A percentile compares a stretch with the other conserved stretches of the same genome.
These are phyloP conservation scores for Campopleginae sp. DNA, from an alignment of 2,888 invertebrate genomes.

Conservation along the genomic window DNA sequence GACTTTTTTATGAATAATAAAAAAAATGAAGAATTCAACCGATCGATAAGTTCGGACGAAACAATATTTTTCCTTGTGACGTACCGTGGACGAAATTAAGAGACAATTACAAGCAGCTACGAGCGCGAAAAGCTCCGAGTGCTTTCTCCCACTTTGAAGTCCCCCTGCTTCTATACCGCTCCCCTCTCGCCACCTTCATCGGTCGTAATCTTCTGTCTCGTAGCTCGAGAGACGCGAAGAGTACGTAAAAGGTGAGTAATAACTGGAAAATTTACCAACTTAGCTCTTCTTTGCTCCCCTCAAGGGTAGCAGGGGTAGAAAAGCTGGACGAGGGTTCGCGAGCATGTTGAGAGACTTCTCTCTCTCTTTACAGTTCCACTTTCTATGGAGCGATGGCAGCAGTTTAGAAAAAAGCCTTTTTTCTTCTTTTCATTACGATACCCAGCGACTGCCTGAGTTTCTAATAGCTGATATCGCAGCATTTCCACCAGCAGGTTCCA, in stretches of 20 bases:
- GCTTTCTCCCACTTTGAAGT: constrained; percentile 16
- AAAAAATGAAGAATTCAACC: background rate
- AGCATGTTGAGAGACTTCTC: background rate
- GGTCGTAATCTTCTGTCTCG: constrained; percentile 9
- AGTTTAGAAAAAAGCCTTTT: constrained; percentile 2
- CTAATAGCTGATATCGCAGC: constrained; percentile 2
- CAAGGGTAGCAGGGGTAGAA: background rate
- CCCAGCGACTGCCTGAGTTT: constrained; percentile 3
- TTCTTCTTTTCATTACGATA: constrained; percentile 37
- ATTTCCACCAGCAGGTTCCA: background rate
- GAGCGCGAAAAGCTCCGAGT: constrained; percentile 13
- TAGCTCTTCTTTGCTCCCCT: background rate
- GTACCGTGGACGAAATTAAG: background rate
- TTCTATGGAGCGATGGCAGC: constrained; percentile 21
- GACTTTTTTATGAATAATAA: background rate
- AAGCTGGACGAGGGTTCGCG: background rate
- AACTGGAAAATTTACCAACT: constrained; percentile 71
- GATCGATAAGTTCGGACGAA: background rate
- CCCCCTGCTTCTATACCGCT: no score
- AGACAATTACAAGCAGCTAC: constrained; percentile 35
- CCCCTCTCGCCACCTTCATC: background rate
- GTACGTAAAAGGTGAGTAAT: constrained; percentile 68
- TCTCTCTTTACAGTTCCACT: background rate
- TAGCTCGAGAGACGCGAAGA: constrained; percentile 67
- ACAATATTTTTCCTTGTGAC: background rate